Evolutionary conservation across 2,797 vertebrate species (phyloP).

Genomic region (Trachurus trachurus): DNA sequence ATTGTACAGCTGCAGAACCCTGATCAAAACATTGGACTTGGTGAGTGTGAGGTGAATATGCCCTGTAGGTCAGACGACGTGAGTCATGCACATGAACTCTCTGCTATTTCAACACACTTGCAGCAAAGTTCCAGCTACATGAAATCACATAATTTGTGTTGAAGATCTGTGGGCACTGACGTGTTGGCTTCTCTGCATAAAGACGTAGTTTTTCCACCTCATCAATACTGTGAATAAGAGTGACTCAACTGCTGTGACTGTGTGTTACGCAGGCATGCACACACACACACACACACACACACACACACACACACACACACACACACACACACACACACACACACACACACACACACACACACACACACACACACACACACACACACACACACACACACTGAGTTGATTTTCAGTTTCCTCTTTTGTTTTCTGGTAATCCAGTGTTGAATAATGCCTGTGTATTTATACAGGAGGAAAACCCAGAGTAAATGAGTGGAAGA

Average conservation of each 20-base stretch:
- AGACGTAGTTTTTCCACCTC: no score
- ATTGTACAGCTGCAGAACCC: not conserved
- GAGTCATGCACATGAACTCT: not conserved
- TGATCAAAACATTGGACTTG: not conserved
- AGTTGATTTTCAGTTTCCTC: no score
- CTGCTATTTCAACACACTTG: not conserved
- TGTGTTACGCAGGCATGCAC: no score
- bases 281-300: no score
- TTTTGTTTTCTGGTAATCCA: no score
- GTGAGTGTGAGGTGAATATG: constrained; percentile 1
- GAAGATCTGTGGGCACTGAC: not conserved
- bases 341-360: no score
- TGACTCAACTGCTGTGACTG: not conserved
- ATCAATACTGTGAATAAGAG: not conserved
- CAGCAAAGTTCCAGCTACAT: not conserved
- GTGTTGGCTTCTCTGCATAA: not conserved
- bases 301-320: no score
- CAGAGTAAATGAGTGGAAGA: not conserved
- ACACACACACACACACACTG: no score
- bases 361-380: no score
- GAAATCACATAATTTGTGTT: not conserved
- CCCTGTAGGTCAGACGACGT: not conserved
- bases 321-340: no score
- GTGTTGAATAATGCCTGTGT: not conserved
- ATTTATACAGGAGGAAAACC: not conserved